These are phyloP conservation scores for Stigmatopora nigra DNA, from an alignment of 2,113 vertebrate genomes.

Conservation along the genomic window DNA sequence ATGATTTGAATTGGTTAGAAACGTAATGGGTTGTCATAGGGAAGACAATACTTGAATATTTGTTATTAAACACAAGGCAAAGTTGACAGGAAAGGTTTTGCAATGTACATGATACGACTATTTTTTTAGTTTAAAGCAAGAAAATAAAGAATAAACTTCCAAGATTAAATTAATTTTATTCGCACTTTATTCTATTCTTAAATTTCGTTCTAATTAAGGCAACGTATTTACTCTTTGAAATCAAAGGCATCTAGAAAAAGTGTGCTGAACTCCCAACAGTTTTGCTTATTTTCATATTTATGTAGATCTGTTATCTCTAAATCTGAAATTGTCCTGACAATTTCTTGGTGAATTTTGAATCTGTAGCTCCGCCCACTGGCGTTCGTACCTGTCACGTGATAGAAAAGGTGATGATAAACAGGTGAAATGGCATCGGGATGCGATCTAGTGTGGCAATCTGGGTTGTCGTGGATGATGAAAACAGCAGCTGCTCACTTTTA, in stretches of 20 bases:
- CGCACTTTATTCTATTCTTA: not conserved
- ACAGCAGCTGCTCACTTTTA: slow-evolving; percentile 39
- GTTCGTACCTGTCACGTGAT: not conserved
- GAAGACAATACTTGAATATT: not conserved
- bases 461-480: slow-evolving; percentile 19
- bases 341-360: not conserved
- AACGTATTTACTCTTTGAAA: not conserved
- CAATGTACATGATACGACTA: not conserved
- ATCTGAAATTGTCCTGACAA: not conserved
- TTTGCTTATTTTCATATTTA: too few species aligned
- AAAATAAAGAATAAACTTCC: too few species aligned
- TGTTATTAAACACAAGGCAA: not conserved
- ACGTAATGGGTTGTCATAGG: not conserved
- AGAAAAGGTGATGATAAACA: not conserved
- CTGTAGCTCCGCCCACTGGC: not conserved
- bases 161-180: too few species aligned
- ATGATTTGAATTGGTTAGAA: not conserved
- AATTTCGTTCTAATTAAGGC: not conserved
- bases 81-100: not conserved
- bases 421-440: not conserved
- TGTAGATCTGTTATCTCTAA: too few species aligned
- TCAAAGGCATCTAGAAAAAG: not conserved
- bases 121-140: too few species aligned
- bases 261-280: not conserved
- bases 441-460: not conserved